phyloP scores from a whole-genome alignment of 2,113 vertebrate species.

The Stegastes partitus region DNA sequence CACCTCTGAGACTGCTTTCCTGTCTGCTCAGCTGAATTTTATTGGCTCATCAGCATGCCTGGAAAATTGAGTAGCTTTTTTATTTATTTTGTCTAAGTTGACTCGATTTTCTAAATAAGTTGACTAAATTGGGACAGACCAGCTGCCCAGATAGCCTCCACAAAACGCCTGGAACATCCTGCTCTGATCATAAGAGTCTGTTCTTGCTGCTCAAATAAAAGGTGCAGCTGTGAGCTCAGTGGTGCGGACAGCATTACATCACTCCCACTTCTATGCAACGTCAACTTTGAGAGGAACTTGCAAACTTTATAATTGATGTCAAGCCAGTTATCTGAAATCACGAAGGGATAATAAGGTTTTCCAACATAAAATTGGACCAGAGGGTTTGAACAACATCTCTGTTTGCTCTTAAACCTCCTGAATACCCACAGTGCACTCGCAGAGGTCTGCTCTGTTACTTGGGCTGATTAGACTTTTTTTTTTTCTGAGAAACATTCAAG shows the following conservation, averaged over 20 bases:
- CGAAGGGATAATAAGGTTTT: conserved; percentile 2
- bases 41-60: background rate
- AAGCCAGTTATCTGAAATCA: conserved; percentile 39
- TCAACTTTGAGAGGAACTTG: conserved; percentile 29
- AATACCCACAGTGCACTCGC: background rate
- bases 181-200: conserved; percentile 34
- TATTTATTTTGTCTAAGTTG: no score
- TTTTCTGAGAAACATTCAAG: background rate
- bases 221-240: conserved; percentile 40
- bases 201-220: conserved; percentile 44
- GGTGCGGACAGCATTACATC: conserved; percentile 34
- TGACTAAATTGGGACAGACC: conserved; percentile 15
- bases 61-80: no score
- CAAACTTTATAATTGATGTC: conserved; percentile 57
- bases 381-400: background rate
- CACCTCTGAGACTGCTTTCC: no score
- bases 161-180: conserved; percentile 19
- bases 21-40: no score
- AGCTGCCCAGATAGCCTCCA: conserved; percentile 7
- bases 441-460: background rate
- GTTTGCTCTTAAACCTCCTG: background rate
- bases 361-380: conserved; percentile 35
- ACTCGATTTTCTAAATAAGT: conserved; percentile 18
- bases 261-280: background rate
- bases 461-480: conserved; percentile 8